Evolutionary conservation across 2,113 vertebrate genomes (phyloP), one percentile per base, ranked within the genome.

Genomic region (Cyphomyrus plagiostoma): DNA sequence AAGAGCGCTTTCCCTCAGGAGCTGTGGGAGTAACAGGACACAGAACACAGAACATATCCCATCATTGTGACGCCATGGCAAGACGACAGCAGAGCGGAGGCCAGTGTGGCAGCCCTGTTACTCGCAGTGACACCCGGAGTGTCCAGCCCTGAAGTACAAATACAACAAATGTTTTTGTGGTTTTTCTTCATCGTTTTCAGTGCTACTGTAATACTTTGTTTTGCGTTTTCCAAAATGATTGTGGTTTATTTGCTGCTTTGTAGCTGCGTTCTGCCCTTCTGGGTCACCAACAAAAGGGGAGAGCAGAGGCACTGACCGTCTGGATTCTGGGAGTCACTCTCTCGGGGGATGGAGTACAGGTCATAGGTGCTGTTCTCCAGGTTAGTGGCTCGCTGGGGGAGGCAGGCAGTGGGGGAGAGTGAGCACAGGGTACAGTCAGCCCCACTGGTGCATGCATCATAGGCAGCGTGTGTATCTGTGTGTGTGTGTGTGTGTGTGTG

Each of bases 341-440:
- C 98, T 93, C 98, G 98, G 89, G 98, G 98, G 89, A 99, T 99
- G 19, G 97, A 97, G 93, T 99, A 99, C 0, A 99, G 95, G 92
- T 99, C 98, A 0, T 99, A 99, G 6, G 98, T 99, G 92, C 98
- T 99, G 94, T 99, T 99, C 95, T 99, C 98, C 89, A 99, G 93
- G 92, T 99, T 99, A 88, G 97, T 98, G 88, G 98, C 98, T 94
- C 98, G 97, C 98, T 99, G 94, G 42, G 46, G 19, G 19, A 23
- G 52, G 52, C 49, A 45, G 94, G 30, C 42, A 3, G 48, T 2
- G 53, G 80, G 35, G 85, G 19, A 4, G 90, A 91, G 52, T 84
- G 35, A 21, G 4, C 4, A 85, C 58, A 90, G 1, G 70, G 86
- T 66, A 46, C 19, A 8, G 7, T 21, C 9, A 23, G 35, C n/a